Evolutionary conservation across 1,140 invertebrate genomes (phyloP), one percentile per base, ranked within the genome.

Genomic region (Cotesia typhae): DNA sequence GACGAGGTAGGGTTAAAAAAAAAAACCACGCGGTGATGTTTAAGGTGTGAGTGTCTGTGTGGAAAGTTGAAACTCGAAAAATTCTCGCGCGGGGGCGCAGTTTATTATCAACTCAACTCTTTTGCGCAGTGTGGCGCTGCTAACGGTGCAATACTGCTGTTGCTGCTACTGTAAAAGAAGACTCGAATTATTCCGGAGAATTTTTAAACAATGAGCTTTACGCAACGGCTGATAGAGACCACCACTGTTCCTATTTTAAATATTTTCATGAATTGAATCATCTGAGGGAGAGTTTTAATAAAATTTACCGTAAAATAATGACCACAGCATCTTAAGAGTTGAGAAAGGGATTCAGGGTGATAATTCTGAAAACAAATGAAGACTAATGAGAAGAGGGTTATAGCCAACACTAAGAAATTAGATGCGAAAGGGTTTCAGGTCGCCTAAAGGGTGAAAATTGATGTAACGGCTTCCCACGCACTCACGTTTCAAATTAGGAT

Each of bases 311-410:
- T 41, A 37, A 4, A 28, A 14, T 70, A 38, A 47, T 70, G 14
- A 14, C 20, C n/a, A 10, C n/a, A 67, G 20, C 4, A 9, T 53
- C 20, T 28, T 9, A 1, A 28, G 7, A 55, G 55, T 28, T 47
- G 6, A 9, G 61, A 57, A 51, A 71, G 55, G 52, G 63, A 47
- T 55, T 14, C 80, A 79, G 81, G 82, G 83, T 83, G 83, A 87
- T 87, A 87, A 87, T 86, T 87, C 83, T 83, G 80, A 87, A 87
- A 87, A 87, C 85, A 87, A 87, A 87, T 86, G 86, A 87, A 87
- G 84, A 87, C 86, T 87, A 87, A 87, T 87, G 86, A 87, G 86
- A 81, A 83, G 82, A 80, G 79, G 81, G 80, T 73, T 70, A 70
- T 68, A 71, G 67, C 69, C 77, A 76, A 77, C 70, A 72, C 63